phyloP scores from a whole-genome alignment of 2,888 invertebrate species.

The Apeira syringaria region DNA sequence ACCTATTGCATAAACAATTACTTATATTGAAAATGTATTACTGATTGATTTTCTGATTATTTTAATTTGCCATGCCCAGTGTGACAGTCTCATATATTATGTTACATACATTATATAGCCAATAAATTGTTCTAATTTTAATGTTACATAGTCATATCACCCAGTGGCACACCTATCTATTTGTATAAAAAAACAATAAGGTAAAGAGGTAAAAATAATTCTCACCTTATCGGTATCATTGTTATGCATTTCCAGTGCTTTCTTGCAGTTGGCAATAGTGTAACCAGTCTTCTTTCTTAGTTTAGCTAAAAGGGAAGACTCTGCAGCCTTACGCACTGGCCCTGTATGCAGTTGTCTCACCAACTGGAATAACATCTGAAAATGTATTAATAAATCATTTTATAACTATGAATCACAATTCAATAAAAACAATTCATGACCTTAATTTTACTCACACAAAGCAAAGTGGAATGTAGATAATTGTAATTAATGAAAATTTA shows the following conservation, averaged over 20 bases:
- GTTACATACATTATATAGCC: too few relatives aligned
- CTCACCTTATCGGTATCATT: constrained; percentile 91
- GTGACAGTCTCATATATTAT: too few relatives aligned
- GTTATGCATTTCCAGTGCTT: constrained; percentile 94
- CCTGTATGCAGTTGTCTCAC: constrained; percentile 84
- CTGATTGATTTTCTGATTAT: too few relatives aligned
- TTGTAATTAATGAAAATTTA: neutral
- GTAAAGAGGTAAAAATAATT: too few relatives aligned
- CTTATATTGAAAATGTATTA: too few relatives aligned
- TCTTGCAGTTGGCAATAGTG: constrained; percentile 97
- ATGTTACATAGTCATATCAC: too few relatives aligned
- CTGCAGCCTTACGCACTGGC: constrained; percentile 78
- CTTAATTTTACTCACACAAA: constrained; percentile 23
- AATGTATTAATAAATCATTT: constrained; percentile 32
- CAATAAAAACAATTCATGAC: too few relatives aligned
- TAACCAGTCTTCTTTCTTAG: constrained; percentile 98
- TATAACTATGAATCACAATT: neutral
- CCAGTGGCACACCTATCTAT: too few relatives aligned
- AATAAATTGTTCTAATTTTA: too few relatives aligned
- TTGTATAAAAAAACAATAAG: too few relatives aligned
- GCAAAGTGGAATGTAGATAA: neutral
- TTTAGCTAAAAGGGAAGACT: constrained; percentile 90
- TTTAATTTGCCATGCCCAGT: too few relatives aligned
- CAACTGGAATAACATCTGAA: constrained; percentile 85
- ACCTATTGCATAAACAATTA: too few relatives aligned